Conservation (phyloP, 2,888 invertebrate genomes). For the Cheilosia pagana region DNA sequence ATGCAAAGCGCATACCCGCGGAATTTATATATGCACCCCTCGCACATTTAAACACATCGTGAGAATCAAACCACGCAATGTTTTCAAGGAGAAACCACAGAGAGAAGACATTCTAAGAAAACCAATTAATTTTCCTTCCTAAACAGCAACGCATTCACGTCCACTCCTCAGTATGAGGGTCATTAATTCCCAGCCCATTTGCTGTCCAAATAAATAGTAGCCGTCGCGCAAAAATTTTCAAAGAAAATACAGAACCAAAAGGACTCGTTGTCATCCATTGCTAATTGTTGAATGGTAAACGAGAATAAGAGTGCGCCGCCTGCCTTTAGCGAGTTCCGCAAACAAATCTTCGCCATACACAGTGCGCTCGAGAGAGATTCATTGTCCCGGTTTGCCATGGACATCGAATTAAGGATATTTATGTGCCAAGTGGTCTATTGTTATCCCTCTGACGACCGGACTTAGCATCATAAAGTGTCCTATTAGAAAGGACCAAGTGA, state of each 20-base stretch:
- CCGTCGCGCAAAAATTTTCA: constrained; percentile 43
- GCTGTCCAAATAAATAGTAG: constrained; percentile 66
- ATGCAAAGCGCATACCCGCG: constrained; percentile 27
- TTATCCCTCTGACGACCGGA: constrained; percentile 35
- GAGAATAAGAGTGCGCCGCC: constrained; percentile 14
- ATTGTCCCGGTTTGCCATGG: constrained; percentile 57
- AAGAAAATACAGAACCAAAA: constrained; percentile 17
- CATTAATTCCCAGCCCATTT: constrained; percentile 69
- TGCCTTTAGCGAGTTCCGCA: constrained; percentile 58
- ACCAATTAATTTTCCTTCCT: constrained; percentile 56
- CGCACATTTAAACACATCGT: constrained; percentile 24
- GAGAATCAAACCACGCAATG: constrained; percentile 34
- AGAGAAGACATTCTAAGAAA: constrained; percentile 1
- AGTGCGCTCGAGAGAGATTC: constrained; percentile 10
- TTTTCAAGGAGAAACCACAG: background rate
- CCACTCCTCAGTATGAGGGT: constrained; percentile 51
- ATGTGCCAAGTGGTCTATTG: constrained; percentile 54
- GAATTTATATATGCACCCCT: constrained; percentile 5
- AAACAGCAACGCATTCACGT: constrained; percentile 27
- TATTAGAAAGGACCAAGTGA: constrained; percentile 54
- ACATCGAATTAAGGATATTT: constrained; percentile 70
- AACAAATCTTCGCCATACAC: constrained; percentile 58
- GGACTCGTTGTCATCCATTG: constrained; percentile 51
- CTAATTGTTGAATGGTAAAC: constrained; percentile 63
- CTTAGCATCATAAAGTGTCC: constrained; percentile 68